Evolutionary conservation across 2,888 invertebrate genomes (phyloP).

Genomic region (Rhorus exstirpatorius): DNA sequence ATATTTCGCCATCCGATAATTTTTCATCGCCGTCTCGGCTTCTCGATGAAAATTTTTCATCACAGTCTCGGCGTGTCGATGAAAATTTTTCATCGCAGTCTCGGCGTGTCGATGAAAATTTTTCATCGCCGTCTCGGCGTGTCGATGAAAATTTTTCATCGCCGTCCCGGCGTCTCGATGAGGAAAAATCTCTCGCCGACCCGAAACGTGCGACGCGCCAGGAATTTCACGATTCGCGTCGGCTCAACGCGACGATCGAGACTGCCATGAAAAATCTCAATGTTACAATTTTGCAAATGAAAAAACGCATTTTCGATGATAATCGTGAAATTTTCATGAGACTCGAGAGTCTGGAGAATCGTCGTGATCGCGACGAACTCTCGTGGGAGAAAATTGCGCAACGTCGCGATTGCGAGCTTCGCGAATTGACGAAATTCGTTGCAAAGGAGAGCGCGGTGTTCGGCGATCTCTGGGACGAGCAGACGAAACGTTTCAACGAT

Average conservation of each 20-base stretch:
- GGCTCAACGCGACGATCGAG: slow-evolving; percentile 48
- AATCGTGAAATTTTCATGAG: slow-evolving; percentile 74
- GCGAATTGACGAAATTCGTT: slow-evolving; percentile 83
- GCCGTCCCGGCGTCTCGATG: too few relatives aligned
- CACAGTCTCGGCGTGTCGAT: too few relatives aligned
- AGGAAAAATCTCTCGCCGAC: slow-evolving; percentile 75
- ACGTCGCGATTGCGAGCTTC: slow-evolving; percentile 73
- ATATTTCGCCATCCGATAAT: too few relatives aligned
- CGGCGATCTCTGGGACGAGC: slow-evolving; percentile 84
- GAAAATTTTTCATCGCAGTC: too few relatives aligned
- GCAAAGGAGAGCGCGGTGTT: slow-evolving; percentile 84
- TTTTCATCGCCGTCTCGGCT: too few relatives aligned
- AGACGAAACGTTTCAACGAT: slow-evolving; percentile 84
- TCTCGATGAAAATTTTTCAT: too few relatives aligned
- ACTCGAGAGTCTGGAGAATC: slow-evolving; percentile 71
- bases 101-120: too few relatives aligned
- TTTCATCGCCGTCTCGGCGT: too few relatives aligned
- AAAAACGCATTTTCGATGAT: slow-evolving; percentile 71
- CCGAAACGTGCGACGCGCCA: slow-evolving; percentile 72
- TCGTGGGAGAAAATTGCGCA: too few relatives aligned
- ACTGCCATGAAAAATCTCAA: slow-evolving; percentile 74
- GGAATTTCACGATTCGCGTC: slow-evolving; percentile 68
- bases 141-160: too few relatives aligned
- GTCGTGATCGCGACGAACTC: slow-evolving; percentile 69
- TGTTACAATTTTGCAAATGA: slow-evolving; percentile 67